phyloP scores from a whole-genome alignment of 2,888 invertebrate genomes.

The Ashinkailepas kermadecensis region DNA sequence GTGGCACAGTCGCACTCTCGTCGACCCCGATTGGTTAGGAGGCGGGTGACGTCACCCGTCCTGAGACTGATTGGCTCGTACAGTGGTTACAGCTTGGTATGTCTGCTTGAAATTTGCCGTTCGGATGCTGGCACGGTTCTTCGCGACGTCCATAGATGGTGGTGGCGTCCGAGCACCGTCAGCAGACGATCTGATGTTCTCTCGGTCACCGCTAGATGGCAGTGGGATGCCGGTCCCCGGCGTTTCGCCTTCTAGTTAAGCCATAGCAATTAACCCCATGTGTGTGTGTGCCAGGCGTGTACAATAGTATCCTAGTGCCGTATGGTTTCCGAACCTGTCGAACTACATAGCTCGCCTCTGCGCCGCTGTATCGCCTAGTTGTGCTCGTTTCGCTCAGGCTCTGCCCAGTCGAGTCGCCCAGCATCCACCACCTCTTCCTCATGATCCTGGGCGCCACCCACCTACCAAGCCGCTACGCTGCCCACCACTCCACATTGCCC shows the following conservation, averaged over 20 bases:
- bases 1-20: too few relatives aligned
- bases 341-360: not conserved
- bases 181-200: not conserved
- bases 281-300: not conserved
- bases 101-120: not conserved
- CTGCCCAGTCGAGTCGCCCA: too few relatives aligned
- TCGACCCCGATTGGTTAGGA: too few relatives aligned
- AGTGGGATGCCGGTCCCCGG: not conserved
- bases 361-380: too few relatives aligned
- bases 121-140: not conserved
- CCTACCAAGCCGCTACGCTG: too few relatives aligned
- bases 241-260: not conserved
- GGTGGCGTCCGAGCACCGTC: not conserved
- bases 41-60: too few relatives aligned
- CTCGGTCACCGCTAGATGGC: not conserved
- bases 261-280: conserved; percentile 4
- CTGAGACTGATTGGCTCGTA: not conserved
- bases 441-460: too few relatives aligned
- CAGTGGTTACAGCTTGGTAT: not conserved
- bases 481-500: too few relatives aligned
- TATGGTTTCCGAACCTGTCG: not conserved
- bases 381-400: too few relatives aligned
- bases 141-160: not conserved
- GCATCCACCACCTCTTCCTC: too few relatives aligned
- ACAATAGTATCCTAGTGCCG: not conserved